These are phyloP conservation scores for Opisthograptis luteolata DNA, from an alignment of 2,888 invertebrate genomes.

Conservation along the genomic window DNA sequence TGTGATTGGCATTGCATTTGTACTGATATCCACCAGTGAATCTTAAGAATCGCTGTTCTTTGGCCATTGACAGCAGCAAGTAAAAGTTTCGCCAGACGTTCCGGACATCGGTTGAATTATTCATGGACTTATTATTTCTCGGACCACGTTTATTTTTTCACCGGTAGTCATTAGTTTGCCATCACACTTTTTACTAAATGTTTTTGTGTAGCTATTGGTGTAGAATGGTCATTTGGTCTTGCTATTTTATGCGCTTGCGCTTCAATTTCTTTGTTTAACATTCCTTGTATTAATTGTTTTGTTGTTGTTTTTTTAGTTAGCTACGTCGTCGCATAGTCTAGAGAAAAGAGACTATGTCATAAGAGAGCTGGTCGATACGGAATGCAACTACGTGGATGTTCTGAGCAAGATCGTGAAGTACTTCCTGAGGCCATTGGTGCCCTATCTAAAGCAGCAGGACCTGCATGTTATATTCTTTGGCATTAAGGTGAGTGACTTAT, in stretches of 20 bases:
- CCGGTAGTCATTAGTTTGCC: slow-evolving; percentile 38
- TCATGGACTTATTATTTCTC: slow-evolving; percentile 67
- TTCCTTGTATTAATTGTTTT: slow-evolving; percentile 15
- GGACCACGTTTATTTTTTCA: slow-evolving; percentile 55
- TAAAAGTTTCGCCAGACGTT: slow-evolving; percentile 62
- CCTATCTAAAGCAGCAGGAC: slow-evolving; percentile 89
- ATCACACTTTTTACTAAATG: slow-evolving; percentile 37
- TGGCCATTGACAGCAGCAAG: slow-evolving; percentile 36
- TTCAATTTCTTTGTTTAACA: slow-evolving; percentile 20
- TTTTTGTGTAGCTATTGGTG: slow-evolving; percentile 39
- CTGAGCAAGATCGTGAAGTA: slow-evolving; percentile 92
- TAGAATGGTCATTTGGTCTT: slow-evolving; percentile 45
- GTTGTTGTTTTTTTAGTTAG: slow-evolving; percentile 60
- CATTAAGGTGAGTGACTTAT: slow-evolving; percentile 90
- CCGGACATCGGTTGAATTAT: slow-evolving; percentile 65
- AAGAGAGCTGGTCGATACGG: slow-evolving; percentile 97
- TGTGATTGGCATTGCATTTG: no score
- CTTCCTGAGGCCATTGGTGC: slow-evolving; percentile 91
- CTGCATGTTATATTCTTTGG: slow-evolving; percentile 93
- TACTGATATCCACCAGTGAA: neutral
- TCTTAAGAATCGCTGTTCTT: slow-evolving; percentile 2
- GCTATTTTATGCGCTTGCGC: slow-evolving; percentile 33
- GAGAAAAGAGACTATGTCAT: slow-evolving; percentile 97
- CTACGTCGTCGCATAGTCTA: slow-evolving; percentile 83
- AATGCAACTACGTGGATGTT: slow-evolving; percentile 98